A percentile compares a stretch with the other conserved stretches of the same genome.
Evolutionary conservation across 2,888 invertebrate genomes (phyloP).

Genomic region (Sinelater perroti): DNA sequence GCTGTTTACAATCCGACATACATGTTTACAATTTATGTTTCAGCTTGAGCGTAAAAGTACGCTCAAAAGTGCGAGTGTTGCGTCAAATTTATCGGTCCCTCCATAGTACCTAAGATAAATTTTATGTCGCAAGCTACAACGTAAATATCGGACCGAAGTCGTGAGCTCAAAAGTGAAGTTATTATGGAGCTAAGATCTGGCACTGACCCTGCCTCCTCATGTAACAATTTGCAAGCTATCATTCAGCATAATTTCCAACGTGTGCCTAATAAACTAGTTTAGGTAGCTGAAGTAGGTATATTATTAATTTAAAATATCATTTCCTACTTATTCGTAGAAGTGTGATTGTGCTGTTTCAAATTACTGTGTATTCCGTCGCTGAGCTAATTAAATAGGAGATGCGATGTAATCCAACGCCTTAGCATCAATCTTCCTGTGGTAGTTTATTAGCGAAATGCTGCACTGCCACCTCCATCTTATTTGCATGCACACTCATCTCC

Average conservation of each 20-base stretch:
- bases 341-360: constrained; percentile 34
- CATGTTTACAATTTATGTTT: constrained; percentile 49
- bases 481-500: constrained; percentile 52
- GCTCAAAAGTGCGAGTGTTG: constrained; percentile 44
- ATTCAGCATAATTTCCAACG: constrained; percentile 51
- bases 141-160: constrained; percentile 55
- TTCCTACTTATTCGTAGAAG: constrained; percentile 32
- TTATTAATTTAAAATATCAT: constrained; percentile 39
- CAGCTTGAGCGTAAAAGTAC: constrained; percentile 50
- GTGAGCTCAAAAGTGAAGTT: constrained; percentile 54
- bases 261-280: constrained; percentile 36
- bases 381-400: constrained; percentile 48
- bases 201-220: constrained; percentile 53
- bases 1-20: constrained; percentile 14
- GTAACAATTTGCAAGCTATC: constrained; percentile 55
- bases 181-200: constrained; percentile 56
- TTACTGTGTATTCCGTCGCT: constrained; percentile 33
- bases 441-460: constrained; percentile 51
- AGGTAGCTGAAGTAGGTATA: constrained; percentile 38
- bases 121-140: constrained; percentile 57
- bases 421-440: constrained; percentile 52
- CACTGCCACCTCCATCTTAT: constrained; percentile 50
- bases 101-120: constrained; percentile 54
- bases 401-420: constrained; percentile 40
- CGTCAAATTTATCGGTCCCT: constrained; percentile 47